Base-by-base conservation (phyloP, 2,888 invertebrate genomes). In the Nomada lathburiana region DNA sequence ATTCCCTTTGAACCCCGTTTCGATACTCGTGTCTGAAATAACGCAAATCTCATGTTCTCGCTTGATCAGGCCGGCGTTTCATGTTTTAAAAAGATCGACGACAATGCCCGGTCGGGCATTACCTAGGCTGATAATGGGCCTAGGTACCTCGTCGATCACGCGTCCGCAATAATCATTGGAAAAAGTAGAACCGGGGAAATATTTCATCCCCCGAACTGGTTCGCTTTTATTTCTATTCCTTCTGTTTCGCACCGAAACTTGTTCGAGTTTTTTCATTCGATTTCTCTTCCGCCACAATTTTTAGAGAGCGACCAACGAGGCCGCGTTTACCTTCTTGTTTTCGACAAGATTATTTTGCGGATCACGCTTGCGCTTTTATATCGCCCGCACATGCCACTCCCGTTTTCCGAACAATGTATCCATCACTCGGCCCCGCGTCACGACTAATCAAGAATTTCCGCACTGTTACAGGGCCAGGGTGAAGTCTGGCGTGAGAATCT, bases 401-500 rank as follows among this genome's bases (percentile, higher is more conserved):
- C 18, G 53, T 42, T 29, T n/a, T 26, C 29, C 20, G 50, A 72
- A 64, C 73, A 60, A 80, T 64, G 23, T n/a, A 59, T 73, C n/a
- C 13, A 20, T 57, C 20, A 9, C 18, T n/a, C 18, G 59, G 73
- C 60, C 73, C 13, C 53, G n/a, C 36, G 23, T 20, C 26, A 10
- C 52, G 13, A 62, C 3, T 57, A 26, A 44, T 26, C 4, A 18
- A 29, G 2, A n/a, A 9, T 10, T 44, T 10, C 16, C 36, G 16
- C 59, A 20, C 29, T 69, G 63, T 90, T 89, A 26, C 94, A 98
- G 98, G 93, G 98, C 98, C 85, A 96, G 98, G 86, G 98, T 98
- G 72, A 98, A 98, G 94, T 97, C 97, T 69, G 98, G 98, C 0
- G 94, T 98, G 77, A 95, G 97, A 84, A 96, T 99, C 89, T 95